Base-by-base conservation (phyloP, 1,140 invertebrate species). In the Hyles euphorbiae region DNA sequence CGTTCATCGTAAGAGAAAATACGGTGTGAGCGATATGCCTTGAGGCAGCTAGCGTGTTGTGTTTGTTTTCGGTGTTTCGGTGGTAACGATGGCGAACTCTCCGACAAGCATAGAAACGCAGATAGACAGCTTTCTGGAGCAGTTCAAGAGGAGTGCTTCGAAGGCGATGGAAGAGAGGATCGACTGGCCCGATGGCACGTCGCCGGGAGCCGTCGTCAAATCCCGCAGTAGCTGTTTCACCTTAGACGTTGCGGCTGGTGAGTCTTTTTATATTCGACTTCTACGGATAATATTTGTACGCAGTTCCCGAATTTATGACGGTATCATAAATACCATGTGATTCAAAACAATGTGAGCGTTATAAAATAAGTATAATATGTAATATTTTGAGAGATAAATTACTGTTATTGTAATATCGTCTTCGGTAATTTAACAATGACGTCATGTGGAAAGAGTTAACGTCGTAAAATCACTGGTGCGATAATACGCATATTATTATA, bases 51-150 rank as follows among this genome's bases (percentile, higher is more conserved):
- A 66, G 70, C 53, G 68, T 73, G 65, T 76, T 72, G 76, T 84
- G 79, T 88, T 83, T 85, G 83, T 85, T 85, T 83, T 83, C 67
- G 76, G 79, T 84, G 76, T 82, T 78, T 81, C 78, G 78, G 77
- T 85, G 78, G 74, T 78, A 78, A 83, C 79, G 73, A 93, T 94
- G 92, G 92, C 92, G 65, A 91, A 86, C 75, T 93, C 93, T 67
- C 92, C 93, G 67, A 92, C 91, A 61, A 93, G 91, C 61, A 94
- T 95, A 78, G 94, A 95, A 87, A 94, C 92, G 65, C 94, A 95
- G 88, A 95, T 95, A 85, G 94, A 95, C 91, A 93, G 92, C 89
- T 95, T 95, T 85, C 88, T 95, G 78, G 94, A 95, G 89, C 93
- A 94, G 74, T 94, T 95, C 77, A 94, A 94, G 76, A 91, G 92